Conservation (phyloP, 2,113 vertebrate genomes). For the Myanophis thanlyinensis region DNA sequence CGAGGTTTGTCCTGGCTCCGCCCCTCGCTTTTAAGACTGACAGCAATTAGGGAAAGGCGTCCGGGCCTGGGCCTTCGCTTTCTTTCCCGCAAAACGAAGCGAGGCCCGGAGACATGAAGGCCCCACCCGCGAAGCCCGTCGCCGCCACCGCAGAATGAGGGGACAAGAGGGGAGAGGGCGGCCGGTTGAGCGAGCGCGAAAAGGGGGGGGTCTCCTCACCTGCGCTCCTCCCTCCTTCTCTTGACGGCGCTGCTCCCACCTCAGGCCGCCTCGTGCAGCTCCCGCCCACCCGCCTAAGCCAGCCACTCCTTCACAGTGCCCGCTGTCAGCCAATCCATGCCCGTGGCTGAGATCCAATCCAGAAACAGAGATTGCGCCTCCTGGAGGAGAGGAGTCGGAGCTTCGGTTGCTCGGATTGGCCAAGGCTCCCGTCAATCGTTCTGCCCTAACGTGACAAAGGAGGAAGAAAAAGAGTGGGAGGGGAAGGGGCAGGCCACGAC, state of each 20-base stretch:
- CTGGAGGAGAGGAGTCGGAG: too few relatives aligned
- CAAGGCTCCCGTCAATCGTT: neutral
- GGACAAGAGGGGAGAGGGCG: neutral
- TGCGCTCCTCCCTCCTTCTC: conserved; percentile 1
- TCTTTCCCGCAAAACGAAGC: neutral
- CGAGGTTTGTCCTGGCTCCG: neutral
- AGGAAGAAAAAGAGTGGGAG: neutral
- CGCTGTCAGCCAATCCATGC: neutral
- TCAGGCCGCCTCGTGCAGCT: neutral
- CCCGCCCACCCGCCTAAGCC: neutral
- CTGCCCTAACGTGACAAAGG: neutral
- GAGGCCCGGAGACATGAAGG: neutral
- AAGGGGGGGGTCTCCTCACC: conserved; percentile 7
- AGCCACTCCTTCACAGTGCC: neutral
- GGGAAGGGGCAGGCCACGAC: rapidly evolving
- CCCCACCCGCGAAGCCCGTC: neutral
- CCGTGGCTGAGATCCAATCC: neutral
- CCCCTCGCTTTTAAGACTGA: neutral
- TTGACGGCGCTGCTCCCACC: conserved; percentile 7
- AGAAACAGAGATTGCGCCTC: neutral
- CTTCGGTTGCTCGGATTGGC: neutral
- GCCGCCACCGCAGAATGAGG: neutral
- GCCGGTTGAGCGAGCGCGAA: neutral
- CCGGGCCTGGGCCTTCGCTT: neutral
- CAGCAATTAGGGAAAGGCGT: neutral